A percentile compares a stretch with the other conserved stretches of the same genome.
Evolutionary conservation across 2,888 invertebrate species (phyloP).

Genomic region (Schizaphis graminum): DNA sequence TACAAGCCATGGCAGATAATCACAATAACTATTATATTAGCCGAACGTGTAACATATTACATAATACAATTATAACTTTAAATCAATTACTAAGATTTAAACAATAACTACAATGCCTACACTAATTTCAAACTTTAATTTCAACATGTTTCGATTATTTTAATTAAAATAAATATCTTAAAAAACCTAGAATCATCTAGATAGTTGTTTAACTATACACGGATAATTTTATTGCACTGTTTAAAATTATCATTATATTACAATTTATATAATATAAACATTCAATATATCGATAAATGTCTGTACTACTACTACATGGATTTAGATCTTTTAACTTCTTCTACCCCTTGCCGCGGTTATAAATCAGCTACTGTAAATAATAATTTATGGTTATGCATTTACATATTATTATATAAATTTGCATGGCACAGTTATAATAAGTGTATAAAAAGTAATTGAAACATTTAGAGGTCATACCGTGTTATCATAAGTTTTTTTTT

Average conservation of each 20-base stretch:
- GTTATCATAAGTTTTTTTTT: background rate
- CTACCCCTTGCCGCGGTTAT: background rate
- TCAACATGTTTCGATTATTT: background rate
- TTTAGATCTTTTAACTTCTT: background rate
- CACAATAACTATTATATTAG: constrained; percentile 10
- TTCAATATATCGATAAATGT: background rate
- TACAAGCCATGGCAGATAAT: background rate
- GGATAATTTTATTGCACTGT: background rate
- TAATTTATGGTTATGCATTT: background rate
- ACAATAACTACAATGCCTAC: background rate
- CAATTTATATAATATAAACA: background rate
- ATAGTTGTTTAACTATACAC: background rate
- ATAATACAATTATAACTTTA: background rate
- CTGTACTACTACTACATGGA: background rate
- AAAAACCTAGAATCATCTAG: background rate
- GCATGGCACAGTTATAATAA: background rate
- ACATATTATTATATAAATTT: background rate
- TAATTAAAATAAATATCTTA: background rate
- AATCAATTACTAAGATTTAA: background rate
- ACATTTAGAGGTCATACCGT: background rate
- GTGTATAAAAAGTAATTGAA: background rate
- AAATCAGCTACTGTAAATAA: background rate
- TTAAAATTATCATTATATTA: background rate
- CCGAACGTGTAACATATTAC: background rate
- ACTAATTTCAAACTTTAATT: background rate